These are phyloP conservation scores for Allacma fusca DNA, from an alignment of 2,888 invertebrate genomes.

Conservation along the genomic window DNA sequence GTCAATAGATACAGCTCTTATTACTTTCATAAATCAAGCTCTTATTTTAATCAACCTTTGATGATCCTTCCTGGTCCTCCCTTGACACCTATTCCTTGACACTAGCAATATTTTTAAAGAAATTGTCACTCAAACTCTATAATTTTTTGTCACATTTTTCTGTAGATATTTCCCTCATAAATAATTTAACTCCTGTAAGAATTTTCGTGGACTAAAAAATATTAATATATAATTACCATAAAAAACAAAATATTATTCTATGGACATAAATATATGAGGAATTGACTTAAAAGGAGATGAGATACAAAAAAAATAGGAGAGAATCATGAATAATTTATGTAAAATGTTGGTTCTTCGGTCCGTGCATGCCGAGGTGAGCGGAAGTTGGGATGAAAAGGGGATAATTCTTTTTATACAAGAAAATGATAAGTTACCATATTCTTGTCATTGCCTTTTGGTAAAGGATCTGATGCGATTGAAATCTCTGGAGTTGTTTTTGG, in stretches of 20 bases:
- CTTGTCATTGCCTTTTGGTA: conserved; percentile 11
- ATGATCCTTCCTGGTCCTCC: too few species aligned
- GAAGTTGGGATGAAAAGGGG: background rate
- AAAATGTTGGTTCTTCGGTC: background rate
- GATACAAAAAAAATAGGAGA: background rate
- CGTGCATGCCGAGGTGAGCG: background rate
- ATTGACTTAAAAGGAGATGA: conserved; percentile 1
- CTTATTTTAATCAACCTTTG: too few species aligned
- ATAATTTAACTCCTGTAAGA: too few species aligned
- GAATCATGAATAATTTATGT: conserved; percentile 14
- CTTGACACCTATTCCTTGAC: too few species aligned
- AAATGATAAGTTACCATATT: background rate
- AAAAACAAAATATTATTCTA: background rate
- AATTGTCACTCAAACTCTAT: too few species aligned
- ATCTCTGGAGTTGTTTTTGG: conserved; percentile 19
- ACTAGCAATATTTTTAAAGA: too few species aligned
- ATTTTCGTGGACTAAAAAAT: too few species aligned
- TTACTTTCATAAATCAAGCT: too few species aligned
- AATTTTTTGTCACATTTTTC: too few species aligned
- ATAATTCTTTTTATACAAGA: background rate
- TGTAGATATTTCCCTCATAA: too few species aligned
- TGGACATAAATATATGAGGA: background rate
- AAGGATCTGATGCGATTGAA: conserved; percentile 26
- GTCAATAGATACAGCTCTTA: too few species aligned
- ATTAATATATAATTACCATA: background rate